These are phyloP conservation scores for Meghimatium bilineatum DNA, from an alignment of 2,888 invertebrate species.

Conservation along the genomic window DNA sequence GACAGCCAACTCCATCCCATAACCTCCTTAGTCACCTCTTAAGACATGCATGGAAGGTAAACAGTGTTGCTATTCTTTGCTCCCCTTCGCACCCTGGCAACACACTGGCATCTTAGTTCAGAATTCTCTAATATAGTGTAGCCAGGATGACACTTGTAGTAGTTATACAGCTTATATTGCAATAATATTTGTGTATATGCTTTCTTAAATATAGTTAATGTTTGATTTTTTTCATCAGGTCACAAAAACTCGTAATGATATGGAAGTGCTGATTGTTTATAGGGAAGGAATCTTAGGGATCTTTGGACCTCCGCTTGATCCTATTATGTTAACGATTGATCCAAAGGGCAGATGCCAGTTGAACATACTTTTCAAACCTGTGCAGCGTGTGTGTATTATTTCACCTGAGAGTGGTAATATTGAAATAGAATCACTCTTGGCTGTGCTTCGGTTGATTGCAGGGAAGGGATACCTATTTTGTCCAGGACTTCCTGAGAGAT, in stretches of 20 bases:
- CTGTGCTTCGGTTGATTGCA: constrained; percentile 35
- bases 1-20: too few relatives aligned
- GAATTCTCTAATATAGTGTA: too few relatives aligned
- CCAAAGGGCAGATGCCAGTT: constrained; percentile 40
- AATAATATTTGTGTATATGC: too few relatives aligned
- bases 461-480: constrained; percentile 45
- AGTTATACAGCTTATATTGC: too few relatives aligned
- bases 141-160: too few relatives aligned
- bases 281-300: constrained; percentile 31
- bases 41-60: too few relatives aligned
- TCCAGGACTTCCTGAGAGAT: constrained; percentile 41
- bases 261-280: constrained; percentile 35
- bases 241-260: constrained; percentile 22
- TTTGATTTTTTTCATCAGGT: constrained; percentile 18
- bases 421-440: constrained; percentile 24
- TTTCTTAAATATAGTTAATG: not conserved
- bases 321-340: constrained; percentile 43
- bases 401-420: constrained; percentile 12
- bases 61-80: too few relatives aligned
- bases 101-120: too few relatives aligned
- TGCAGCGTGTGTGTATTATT: constrained; percentile 30
- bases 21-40: too few relatives aligned
- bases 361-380: constrained; percentile 35
- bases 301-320: constrained; percentile 45
- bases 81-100: too few relatives aligned